Conservation (phyloP, 2,888 invertebrate species). For the Drosophila recens region DNA sequence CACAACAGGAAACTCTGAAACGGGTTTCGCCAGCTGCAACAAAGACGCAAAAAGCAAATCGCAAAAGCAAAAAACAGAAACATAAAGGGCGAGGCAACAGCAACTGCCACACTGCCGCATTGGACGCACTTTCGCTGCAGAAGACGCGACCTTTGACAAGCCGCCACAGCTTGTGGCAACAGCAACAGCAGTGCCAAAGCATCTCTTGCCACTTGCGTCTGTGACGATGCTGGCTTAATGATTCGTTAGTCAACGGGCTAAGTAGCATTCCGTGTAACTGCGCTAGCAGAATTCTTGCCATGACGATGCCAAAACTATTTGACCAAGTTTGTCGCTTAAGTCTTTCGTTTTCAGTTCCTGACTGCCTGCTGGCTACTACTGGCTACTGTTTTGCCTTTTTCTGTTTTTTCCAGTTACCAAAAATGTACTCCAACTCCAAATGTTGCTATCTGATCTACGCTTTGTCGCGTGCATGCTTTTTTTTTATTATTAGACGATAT, state of each 20-base stretch:
- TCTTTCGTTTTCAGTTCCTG: constrained; percentile 49
- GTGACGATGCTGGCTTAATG: constrained; percentile 10
- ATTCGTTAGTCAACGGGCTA: constrained; percentile 13
- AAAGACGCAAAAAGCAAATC: constrained; percentile 3
- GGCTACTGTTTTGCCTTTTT: constrained; percentile 18
- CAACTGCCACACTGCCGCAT: constrained; percentile 20
- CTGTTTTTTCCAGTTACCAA: constrained; percentile 24
- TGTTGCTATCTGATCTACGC: constrained; percentile 55
- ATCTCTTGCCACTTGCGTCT: constrained; percentile 4
- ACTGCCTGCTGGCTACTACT: constrained; percentile 7
- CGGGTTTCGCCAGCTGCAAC: constrained; percentile 62
- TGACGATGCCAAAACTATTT: constrained; percentile 34
- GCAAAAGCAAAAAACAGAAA: constrained; percentile 12
- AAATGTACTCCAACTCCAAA: constrained; percentile 36
- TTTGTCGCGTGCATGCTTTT: constrained; percentile 65
- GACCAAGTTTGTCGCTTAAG: constrained; percentile 49
- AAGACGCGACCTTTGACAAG: constrained; percentile 74
- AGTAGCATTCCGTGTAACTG: constrained; percentile 41
- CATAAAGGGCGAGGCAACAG: constrained; percentile 27
- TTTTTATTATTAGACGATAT: constrained; percentile 3
- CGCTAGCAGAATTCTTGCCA: constrained; percentile 34
- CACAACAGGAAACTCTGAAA: constrained; percentile 67
- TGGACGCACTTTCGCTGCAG: constrained; percentile 69
- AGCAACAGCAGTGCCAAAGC: constrained; percentile 10
- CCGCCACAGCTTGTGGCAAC: constrained; percentile 51